Evolutionary conservation across 2,113 vertebrate species (phyloP).

Genomic region (Pholis gunnellus): DNA sequence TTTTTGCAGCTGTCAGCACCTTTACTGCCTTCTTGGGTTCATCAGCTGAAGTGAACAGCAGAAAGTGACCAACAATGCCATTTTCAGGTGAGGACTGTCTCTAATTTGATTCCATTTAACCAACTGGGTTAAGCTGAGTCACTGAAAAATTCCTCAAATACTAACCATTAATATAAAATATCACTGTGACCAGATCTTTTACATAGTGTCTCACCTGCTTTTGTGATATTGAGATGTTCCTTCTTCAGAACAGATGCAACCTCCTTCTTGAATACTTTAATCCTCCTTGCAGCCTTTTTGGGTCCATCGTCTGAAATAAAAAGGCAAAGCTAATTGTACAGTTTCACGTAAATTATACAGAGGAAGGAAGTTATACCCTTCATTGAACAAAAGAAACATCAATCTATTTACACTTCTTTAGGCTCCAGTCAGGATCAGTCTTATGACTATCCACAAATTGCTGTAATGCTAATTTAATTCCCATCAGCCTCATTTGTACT

Average conservation of each 20-base stretch:
- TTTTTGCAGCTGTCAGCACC: constrained; percentile 30
- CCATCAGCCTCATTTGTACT: background rate
- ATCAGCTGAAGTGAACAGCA: constrained; percentile 31
- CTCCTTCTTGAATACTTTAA: background rate
- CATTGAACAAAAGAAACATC: background rate
- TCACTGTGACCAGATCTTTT: background rate
- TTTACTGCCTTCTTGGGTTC: constrained; percentile 32
- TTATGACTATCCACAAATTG: background rate
- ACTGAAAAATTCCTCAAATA: background rate
- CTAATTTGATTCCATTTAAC: background rate
- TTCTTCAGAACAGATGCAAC: background rate
- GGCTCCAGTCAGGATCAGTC: background rate
- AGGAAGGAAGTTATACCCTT: background rate
- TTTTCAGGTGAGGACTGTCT: background rate
- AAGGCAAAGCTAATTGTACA: background rate
- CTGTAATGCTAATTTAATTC: too few relatives aligned
- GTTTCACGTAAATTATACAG: background rate
- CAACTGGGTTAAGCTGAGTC: background rate
- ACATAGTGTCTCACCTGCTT: background rate
- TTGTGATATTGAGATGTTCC: constrained; percentile 2
- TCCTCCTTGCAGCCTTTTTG: background rate
- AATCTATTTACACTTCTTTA: background rate
- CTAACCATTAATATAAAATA: background rate
- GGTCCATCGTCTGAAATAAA: background rate
- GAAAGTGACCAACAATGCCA: background rate